Evolutionary conservation across 2,888 invertebrate species (phyloP).

Genomic region (Tetranychus truncatus): DNA sequence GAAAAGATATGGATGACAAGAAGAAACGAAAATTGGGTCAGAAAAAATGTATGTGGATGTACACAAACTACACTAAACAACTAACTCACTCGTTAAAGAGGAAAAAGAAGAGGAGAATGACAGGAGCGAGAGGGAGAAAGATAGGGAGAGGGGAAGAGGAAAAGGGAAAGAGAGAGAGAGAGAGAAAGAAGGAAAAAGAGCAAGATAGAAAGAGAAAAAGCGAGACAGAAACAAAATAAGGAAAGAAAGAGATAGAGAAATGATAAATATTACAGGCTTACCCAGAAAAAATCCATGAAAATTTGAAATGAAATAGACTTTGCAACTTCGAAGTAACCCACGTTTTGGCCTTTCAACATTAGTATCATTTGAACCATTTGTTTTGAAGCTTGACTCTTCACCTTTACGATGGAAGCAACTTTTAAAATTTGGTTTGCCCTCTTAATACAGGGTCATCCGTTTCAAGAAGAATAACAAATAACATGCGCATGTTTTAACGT

Average conservation of each 20-base stretch:
- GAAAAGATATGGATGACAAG: background rate
- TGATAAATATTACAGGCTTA: background rate
- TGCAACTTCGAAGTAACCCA: slow-evolving; percentile 1
- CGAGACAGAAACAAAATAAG: background rate
- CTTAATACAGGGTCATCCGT: too few species aligned
- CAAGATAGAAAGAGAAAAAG: slow-evolving; percentile 3
- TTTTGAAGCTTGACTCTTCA: too few species aligned
- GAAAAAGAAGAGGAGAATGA: slow-evolving; percentile 1
- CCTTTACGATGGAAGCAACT: too few species aligned
- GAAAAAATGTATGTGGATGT: background rate
- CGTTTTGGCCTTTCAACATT: too few species aligned
- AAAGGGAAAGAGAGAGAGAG: slow-evolving; percentile 9
- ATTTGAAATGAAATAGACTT: background rate
- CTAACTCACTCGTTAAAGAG: background rate
- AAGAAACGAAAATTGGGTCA: background rate
- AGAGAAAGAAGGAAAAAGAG: slow-evolving; percentile 8
- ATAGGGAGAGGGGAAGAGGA: background rate
- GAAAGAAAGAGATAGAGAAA: background rate
- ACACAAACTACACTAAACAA: too few species aligned
- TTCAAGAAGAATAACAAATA: too few species aligned
- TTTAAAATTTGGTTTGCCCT: too few species aligned
- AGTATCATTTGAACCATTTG: too few species aligned
- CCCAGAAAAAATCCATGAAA: slow-evolving; percentile 3
- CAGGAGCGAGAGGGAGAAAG: background rate
- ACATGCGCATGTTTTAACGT: too few species aligned